A percentile compares a stretch with the other conserved stretches of the same genome.
Conservation (phyloP, 2,113 vertebrate genomes). For the Hylia prasina region DNA sequence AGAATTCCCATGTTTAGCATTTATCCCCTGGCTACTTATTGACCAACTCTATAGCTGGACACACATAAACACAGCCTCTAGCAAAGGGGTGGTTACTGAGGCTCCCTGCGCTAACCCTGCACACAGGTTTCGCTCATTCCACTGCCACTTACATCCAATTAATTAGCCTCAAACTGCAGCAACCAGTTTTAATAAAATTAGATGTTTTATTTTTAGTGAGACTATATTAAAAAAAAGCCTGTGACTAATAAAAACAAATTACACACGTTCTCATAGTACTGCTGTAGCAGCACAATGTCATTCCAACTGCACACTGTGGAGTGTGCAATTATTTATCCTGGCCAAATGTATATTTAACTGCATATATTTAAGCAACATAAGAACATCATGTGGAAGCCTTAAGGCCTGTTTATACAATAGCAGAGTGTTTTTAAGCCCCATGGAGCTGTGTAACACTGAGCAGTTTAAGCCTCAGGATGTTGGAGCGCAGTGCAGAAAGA, state of each 20-base stretch:
- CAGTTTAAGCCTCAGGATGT: not conserved
- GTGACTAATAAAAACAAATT: not conserved
- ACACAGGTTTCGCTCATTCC: not conserved
- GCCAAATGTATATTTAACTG: not conserved
- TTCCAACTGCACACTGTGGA: not conserved
- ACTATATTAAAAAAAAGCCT: not conserved
- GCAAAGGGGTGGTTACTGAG: not conserved
- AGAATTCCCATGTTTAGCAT: not conserved
- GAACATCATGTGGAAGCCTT: not conserved
- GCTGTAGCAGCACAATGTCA: not conserved
- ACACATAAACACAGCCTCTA: not conserved
- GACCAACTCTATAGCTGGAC: slow-evolving; percentile 9
- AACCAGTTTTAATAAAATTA: not conserved
- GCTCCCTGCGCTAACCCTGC: not conserved
- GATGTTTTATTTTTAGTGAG: not conserved
- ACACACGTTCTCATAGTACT: not conserved
- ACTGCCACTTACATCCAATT: not conserved
- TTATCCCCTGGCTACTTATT: slow-evolving; percentile 57
- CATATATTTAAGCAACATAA: not conserved
- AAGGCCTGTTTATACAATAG: not conserved
- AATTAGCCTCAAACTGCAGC: not conserved
- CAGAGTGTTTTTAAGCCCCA: not conserved
- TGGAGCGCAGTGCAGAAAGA: not conserved
- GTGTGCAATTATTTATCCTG: not conserved
- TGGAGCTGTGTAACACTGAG: not conserved